Percentiles rank a stretch among this genome's conserved stretches.
These are phyloP conservation scores for Shargacucullia verbasci DNA, from an alignment of 2,888 invertebrate species.

Conservation along the genomic window DNA sequence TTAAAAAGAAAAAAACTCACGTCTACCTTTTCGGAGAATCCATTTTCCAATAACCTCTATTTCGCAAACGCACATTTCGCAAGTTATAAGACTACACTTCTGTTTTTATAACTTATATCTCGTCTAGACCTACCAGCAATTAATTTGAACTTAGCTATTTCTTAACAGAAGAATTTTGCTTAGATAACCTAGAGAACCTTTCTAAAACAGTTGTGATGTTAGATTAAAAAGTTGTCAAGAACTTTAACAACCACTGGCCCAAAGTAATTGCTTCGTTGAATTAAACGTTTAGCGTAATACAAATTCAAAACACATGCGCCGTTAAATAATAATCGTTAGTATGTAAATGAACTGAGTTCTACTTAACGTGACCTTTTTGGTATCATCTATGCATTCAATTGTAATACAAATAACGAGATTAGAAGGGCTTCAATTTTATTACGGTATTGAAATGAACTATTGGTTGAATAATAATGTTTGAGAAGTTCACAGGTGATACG, in stretches of 20 bases:
- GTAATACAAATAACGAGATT: constrained; percentile 38
- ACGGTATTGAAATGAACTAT: constrained; percentile 27
- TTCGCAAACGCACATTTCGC: too few relatives aligned
- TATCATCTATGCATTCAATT: constrained; percentile 34
- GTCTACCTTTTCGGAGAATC: too few relatives aligned
- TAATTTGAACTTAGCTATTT: too few relatives aligned
- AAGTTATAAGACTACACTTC: too few relatives aligned
- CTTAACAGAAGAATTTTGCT: too few relatives aligned
- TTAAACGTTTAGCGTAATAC: constrained; percentile 29
- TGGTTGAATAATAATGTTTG: constrained; percentile 10
- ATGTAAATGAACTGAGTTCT: constrained; percentile 47
- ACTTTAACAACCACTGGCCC: constrained; percentile 19
- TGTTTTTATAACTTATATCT: too few relatives aligned
- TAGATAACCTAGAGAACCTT: background rate
- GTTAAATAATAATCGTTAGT: constrained; percentile 48
- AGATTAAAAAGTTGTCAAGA: constrained; percentile 9
- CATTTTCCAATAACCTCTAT: too few relatives aligned
- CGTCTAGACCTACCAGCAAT: too few relatives aligned
- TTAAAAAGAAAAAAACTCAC: too few relatives aligned
- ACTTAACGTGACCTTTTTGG: constrained; percentile 33
- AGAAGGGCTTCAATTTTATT: constrained; percentile 34
- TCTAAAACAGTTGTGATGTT: background rate
- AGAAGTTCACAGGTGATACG: too few relatives aligned
- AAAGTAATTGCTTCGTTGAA: constrained; percentile 40
- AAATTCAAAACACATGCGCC: constrained; percentile 39